Evolutionary conservation across 2,888 invertebrate species (phyloP), one percentile per base, ranked within the genome.

Genomic region (Steinernema hermaphroditum): DNA sequence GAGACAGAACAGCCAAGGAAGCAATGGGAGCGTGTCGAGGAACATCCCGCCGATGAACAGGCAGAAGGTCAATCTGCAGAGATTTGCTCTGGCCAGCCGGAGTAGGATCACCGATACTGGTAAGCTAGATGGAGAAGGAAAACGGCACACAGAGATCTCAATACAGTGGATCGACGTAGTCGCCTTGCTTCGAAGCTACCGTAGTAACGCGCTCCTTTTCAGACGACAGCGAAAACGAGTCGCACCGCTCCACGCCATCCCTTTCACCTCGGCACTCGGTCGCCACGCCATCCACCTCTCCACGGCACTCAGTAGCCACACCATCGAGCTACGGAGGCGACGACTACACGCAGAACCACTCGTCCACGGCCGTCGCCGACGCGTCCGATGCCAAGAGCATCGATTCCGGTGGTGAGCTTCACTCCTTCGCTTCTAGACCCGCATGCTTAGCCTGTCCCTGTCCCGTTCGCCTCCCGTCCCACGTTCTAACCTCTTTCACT

Each of bases 251-350:
- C 1, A 82, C 82, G 0, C 73, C 76, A 0, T 77, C 79, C 22
- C 76, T 75, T 16, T 81, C 81, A 0, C 81, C 81, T 1, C 73
- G 80, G 2, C 78, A 78, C 27, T 80, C 80, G 1, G 71, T 81
- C 2, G 81, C 81, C 24, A 81, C 81, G 2, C 85, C 85, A 4
- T 83, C 82, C 24, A 82, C 82, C 41, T 85, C 80, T 9, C 81
- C 81, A 12, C 72, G 81, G 0, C 80, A 81, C 68, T 81, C 77
- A 14, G 37, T 80, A 12, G 80, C 81, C n/a, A 80, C 81, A 16
- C 81, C 81, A 12, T 80, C 77, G 34, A 81, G 79, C 71, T 80
- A 78, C 50, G 81, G 81, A 19, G 80, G 81, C 16, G 81, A 81
- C 72, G 81, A 81, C 37, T 62, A 76, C 32, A 73, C 77, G 32